Evolutionary conservation across 2,113 vertebrate species (phyloP).

Genomic region (Salvator merianae): DNA sequence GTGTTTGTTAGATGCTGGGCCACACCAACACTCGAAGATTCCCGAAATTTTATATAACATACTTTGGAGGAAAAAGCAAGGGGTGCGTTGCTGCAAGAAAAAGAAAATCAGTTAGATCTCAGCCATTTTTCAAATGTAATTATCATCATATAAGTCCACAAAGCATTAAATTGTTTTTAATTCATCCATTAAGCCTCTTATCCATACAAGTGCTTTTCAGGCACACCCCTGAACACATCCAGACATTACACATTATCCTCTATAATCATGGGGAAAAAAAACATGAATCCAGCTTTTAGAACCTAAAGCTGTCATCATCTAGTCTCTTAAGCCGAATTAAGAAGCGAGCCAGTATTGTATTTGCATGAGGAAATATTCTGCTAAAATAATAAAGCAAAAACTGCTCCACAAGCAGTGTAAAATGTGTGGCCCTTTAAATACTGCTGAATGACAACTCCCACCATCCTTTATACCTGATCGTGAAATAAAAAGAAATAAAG

Average conservation of each 20-base stretch:
- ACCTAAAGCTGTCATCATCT: background rate
- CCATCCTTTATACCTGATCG: no score
- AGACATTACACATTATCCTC: background rate
- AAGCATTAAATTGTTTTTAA: background rate
- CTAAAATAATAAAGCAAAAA: background rate
- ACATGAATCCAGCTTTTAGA: background rate
- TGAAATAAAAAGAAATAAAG: background rate
- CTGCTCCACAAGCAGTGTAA: background rate
- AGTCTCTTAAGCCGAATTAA: background rate
- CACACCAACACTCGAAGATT: slow-evolving; percentile 95
- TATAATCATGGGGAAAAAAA: background rate
- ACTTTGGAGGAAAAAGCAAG: slow-evolving; percentile 97
- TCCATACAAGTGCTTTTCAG: background rate
- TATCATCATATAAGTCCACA: background rate
- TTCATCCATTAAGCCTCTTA: background rate
- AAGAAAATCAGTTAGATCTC: slow-evolving; percentile 56
- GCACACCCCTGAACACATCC: no score
- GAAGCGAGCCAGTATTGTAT: background rate
- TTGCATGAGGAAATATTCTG: background rate
- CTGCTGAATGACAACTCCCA: background rate
- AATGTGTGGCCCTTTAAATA: background rate
- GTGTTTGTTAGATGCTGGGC: slow-evolving; percentile 98
- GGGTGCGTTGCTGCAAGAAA: slow-evolving; percentile 86
- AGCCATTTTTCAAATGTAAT: background rate
- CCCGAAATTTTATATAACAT: slow-evolving; percentile 97